Conservation (phyloP, 2,888 invertebrate species). For the Chrysopilus asiliformis region DNA sequence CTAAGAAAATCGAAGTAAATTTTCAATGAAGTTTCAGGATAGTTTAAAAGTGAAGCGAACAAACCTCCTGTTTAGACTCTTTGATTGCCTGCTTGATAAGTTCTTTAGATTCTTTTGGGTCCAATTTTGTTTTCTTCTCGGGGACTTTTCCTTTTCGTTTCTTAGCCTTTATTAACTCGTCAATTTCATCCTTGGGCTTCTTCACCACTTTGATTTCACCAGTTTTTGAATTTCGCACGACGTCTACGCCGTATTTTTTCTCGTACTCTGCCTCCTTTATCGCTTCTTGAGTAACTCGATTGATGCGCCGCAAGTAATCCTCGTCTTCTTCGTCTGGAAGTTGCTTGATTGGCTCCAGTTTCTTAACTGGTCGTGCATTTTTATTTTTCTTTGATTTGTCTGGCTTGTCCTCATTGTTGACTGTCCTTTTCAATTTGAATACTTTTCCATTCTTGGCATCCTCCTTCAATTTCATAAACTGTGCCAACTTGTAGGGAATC, state of each 20-base stretch:
- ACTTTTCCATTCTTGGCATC: conserved; percentile 30
- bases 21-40: too few relatives aligned
- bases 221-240: conserved; percentile 40
- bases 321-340: conserved; percentile 46
- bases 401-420: conserved; percentile 26
- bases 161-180: conserved; percentile 35
- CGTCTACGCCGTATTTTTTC: conserved; percentile 45
- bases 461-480: conserved; percentile 47
- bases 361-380: conserved; percentile 24
- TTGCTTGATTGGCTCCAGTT: conserved; percentile 43
- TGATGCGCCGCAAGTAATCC: conserved; percentile 52
- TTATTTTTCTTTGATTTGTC: conserved; percentile 11
- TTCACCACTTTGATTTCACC: conserved; percentile 38
- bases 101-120: conserved; percentile 24
- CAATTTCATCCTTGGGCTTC: conserved; percentile 40
- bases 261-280: conserved; percentile 47
- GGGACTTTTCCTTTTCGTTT: conserved; percentile 30
- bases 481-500: conserved; percentile 55
- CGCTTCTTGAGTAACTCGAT: conserved; percentile 47
- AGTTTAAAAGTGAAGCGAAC: background rate
- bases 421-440: conserved; percentile 21
- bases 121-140: conserved; percentile 23
- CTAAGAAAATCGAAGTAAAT: background rate
- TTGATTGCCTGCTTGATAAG: conserved; percentile 29
- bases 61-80: conserved; percentile 25